Percentiles rank a stretch among this genome's conserved stretches.
Conservation (phyloP, 1,140 invertebrate species). For the Anagrus nilaparvatae region DNA sequence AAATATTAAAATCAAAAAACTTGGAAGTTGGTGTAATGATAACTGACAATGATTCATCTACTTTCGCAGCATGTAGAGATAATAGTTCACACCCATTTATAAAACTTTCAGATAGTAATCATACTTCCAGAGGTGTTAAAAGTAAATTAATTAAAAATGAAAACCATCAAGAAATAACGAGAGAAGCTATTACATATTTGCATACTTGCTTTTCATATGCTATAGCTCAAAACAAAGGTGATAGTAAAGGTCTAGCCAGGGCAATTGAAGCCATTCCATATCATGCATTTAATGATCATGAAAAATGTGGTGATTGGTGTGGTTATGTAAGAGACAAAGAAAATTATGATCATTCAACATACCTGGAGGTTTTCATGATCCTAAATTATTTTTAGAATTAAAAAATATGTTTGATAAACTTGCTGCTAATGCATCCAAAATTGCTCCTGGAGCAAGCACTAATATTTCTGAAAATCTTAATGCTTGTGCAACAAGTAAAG, state of each 20-base stretch:
- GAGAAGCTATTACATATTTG: constrained; percentile 14
- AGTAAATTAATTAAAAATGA: constrained; percentile 9
- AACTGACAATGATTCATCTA: constrained; percentile 13
- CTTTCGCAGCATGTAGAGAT: constrained; percentile 9
- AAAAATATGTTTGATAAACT: constrained; percentile 14
- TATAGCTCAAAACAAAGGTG: constrained; percentile 15
- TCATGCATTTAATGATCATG: constrained; percentile 18
- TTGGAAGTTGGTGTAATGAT: constrained; percentile 9
- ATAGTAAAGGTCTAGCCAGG: constrained; percentile 9
- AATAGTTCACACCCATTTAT: constrained; percentile 3
- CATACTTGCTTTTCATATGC: constrained; percentile 15
- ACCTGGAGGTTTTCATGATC: constrained; percentile 13
- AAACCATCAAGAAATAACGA: constrained; percentile 12
- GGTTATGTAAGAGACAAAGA: constrained; percentile 13
- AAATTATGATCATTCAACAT: constrained; percentile 15
- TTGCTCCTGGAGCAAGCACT: constrained; percentile 13
- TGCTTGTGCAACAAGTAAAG: constrained; percentile 15
- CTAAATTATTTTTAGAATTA: constrained; percentile 11
- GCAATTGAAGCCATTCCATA: constrained; percentile 12
- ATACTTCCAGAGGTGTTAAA: constrained; percentile 9
- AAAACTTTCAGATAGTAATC: constrained; percentile 13
- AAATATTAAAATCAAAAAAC: constrained; percentile 8
- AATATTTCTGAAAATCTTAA: constrained; percentile 20
- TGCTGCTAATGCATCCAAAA: constrained; percentile 13
- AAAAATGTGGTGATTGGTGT: constrained; percentile 16